Percentiles rank a stretch among this genome's conserved stretches.
Evolutionary conservation across 2,113 vertebrate species (phyloP).

Genomic region (Camelus bactrianus): DNA sequence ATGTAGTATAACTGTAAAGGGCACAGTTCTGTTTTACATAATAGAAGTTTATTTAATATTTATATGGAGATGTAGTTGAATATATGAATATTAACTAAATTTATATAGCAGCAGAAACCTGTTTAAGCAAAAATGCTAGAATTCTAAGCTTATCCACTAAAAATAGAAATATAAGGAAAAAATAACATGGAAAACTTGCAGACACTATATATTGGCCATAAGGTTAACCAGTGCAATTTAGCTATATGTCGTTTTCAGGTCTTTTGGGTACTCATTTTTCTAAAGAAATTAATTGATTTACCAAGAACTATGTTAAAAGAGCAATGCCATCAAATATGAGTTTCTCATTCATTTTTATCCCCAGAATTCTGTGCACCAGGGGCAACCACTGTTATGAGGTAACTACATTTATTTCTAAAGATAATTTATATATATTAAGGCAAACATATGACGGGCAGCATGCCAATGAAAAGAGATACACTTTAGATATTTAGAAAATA

Average conservation of each 20-base stretch:
- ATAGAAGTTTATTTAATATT: not conserved
- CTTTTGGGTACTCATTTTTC: not conserved
- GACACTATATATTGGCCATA: not conserved
- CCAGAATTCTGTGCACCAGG: not conserved
- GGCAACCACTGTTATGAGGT: not conserved
- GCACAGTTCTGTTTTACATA: not conserved
- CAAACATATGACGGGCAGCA: not conserved
- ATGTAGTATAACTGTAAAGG: not conserved
- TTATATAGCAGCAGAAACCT: not conserved
- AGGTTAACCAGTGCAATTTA: not conserved
- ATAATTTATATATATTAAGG: not conserved
- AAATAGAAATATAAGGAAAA: not conserved
- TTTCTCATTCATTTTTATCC: not conserved
- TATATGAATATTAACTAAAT: not conserved
- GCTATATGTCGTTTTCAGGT: not conserved
- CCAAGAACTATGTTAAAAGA: not conserved
- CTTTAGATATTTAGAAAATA: not conserved
- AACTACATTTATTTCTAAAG: not conserved
- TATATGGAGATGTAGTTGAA: not conserved
- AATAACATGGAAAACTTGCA: not conserved
- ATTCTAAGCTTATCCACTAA: not conserved
- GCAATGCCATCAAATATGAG: not conserved
- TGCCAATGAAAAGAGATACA: not conserved
- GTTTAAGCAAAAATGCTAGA: not conserved
- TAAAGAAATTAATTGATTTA: not conserved